Conservation (phyloP, 2,888 invertebrate genomes). For the Metopia argyrocephala region DNA sequence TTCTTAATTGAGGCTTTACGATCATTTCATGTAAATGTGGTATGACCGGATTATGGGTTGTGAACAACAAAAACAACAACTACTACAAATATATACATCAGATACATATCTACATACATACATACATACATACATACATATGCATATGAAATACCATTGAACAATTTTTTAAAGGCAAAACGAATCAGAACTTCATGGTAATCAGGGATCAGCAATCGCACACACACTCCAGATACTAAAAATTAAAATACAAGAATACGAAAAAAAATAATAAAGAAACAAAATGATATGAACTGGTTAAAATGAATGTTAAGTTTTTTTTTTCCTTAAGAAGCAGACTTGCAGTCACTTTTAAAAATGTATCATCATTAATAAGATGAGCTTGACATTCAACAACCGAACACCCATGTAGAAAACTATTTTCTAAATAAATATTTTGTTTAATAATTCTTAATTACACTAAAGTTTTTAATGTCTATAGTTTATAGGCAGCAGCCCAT, state of each 20-base stretch:
- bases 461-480: too few relatives aligned
- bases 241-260: slow-evolving; percentile 18
- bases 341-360: background rate
- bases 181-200: slow-evolving; percentile 49
- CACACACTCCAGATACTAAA: slow-evolving; percentile 27
- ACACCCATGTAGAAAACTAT: background rate
- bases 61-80: slow-evolving; percentile 28
- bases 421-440: too few relatives aligned
- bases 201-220: slow-evolving; percentile 28
- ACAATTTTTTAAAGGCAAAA: slow-evolving; percentile 26
- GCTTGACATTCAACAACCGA: background rate
- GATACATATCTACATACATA: background rate
- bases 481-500: too few relatives aligned
- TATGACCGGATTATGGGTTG: slow-evolving; percentile 59
- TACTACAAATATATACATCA: background rate
- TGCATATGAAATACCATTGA: background rate
- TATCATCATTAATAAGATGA: slow-evolving; percentile 12
- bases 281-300: slow-evolving; percentile 14
- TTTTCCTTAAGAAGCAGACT: background rate
- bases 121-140: background rate
- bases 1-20: slow-evolving; percentile 69
- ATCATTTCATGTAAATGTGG: slow-evolving; percentile 53
- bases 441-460: too few relatives aligned
- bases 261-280: background rate
- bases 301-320: background rate